Evolutionary conservation across 2,888 invertebrate genomes (phyloP), one percentile per base, ranked within the genome.

Genomic region (Acanthoscelides obtectus): DNA sequence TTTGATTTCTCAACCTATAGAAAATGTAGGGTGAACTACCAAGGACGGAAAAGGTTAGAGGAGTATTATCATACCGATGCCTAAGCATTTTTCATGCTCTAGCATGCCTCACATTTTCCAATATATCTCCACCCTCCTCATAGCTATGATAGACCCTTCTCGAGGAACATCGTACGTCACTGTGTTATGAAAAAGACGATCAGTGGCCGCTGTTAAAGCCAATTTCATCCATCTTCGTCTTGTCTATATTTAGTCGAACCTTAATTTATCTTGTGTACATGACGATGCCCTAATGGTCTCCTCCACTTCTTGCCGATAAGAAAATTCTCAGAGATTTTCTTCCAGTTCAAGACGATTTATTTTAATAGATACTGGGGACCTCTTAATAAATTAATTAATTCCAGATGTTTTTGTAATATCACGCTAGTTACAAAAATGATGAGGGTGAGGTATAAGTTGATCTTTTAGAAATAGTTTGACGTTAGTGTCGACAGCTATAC

Each of bases 241-340:
- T 79, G 79, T 81, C 80, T 80, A 81, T 81, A 81, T 81, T 82
- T 81, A 81, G 78, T 74, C 74, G 79, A 74, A 72, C 76, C 75
- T 81, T 82, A 82, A 82, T 81, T 82, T 81, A 83, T 83, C 82
- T 83, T 80, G 76, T 82, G 81, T 79, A 79, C 82, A 81, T 80
- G 81, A 80, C 79, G 78, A 78, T 75, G 68, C 75, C 76, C 75
- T 79, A 79, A 80, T 79, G 77, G 78, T 70, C 68, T 67, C 67
- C 20, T 22, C 67, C 20, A 67, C 22, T 67, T 67, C 20, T 68
- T 68, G 68, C n/a, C 68, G 68, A 68, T 68, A 25, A 45, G 68
- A 68, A 17, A 66, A 66, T 22, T 20, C 21, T 20, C 66, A 66
- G 66, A 66, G 66, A 66, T 66, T 66, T 66, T 22, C 66, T 5